Percentiles rank a stretch among this genome's conserved stretches.
These are phyloP conservation scores for Phymorhynchus buccinoides DNA, from an alignment of 1,140 invertebrate species.

Conservation along the genomic window DNA sequence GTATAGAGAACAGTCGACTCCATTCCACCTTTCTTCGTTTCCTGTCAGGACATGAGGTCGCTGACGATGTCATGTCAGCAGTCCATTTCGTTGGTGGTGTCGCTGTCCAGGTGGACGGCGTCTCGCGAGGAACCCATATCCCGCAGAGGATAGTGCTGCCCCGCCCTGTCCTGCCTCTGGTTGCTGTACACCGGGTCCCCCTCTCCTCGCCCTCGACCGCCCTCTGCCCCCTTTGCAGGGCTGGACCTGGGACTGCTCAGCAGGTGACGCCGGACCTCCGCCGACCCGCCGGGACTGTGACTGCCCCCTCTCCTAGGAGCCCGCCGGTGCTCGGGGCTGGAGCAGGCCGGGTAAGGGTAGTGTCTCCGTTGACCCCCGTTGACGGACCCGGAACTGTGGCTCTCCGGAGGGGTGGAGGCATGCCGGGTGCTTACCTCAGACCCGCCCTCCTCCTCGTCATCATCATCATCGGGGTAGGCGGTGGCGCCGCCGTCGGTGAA, in stretches of 20 bases:
- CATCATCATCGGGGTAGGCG: background rate
- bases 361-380: background rate
- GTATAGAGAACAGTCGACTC: too few relatives aligned
- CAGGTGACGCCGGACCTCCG: background rate
- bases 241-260: background rate
- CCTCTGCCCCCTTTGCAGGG: background rate
- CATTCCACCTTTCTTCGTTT: too few relatives aligned
- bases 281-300: background rate
- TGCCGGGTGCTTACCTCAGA: slow-evolving; percentile 14
- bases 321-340: background rate
- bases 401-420: background rate
- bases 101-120: background rate
- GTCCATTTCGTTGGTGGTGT: background rate
- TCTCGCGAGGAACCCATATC: background rate
- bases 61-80: background rate
- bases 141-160: too few relatives aligned
- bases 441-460: background rate
- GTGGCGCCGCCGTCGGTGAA: slow-evolving; percentile 23
- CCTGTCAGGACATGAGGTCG: too few relatives aligned
- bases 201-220: too few relatives aligned
- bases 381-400: background rate
- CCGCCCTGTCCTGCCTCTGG: background rate
- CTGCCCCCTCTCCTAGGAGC: background rate
- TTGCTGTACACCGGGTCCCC: slow-evolving; percentile 26
- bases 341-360: background rate